A percentile compares a stretch with the other conserved stretches of the same genome.
These are phyloP conservation scores for Rhagonycha lutea DNA, from an alignment of 2,888 invertebrate species.

Conservation along the genomic window DNA sequence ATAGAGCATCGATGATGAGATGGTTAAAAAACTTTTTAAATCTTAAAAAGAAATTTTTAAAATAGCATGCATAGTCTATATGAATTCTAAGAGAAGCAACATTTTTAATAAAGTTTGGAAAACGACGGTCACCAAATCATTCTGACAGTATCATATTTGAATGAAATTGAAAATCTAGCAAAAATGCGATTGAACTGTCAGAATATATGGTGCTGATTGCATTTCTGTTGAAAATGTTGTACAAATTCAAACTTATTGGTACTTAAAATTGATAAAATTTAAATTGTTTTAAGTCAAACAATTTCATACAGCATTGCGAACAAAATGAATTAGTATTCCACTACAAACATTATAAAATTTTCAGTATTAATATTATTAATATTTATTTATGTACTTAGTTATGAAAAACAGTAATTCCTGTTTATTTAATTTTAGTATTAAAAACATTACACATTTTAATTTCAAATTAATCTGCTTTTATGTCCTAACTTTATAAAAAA, in stretches of 20 bases:
- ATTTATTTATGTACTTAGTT: background rate
- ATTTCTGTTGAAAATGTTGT: slow-evolving; percentile 66
- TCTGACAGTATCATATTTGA: slow-evolving; percentile 40
- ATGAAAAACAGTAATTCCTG: background rate
- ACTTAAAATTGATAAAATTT: slow-evolving; percentile 72
- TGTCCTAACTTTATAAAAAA: background rate
- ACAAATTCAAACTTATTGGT: slow-evolving; percentile 90
- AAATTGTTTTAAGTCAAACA: background rate
- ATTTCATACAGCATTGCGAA: background rate
- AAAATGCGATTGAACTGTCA: slow-evolving; percentile 36
- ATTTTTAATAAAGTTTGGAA: slow-evolving; percentile 38
- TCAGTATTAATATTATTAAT: background rate
- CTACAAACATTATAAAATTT: background rate
- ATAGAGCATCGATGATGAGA: background rate
- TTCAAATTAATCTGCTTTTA: background rate
- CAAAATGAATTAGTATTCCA: background rate
- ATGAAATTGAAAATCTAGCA: slow-evolving; percentile 35
- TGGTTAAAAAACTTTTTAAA: background rate
- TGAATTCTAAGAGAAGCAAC: slow-evolving; percentile 25
- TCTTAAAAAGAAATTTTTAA: background rate
- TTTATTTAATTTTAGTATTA: background rate
- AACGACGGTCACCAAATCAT: slow-evolving; percentile 42
- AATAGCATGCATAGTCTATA: slow-evolving; percentile 49
- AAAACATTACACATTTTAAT: background rate
- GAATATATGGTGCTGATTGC: slow-evolving; percentile 33